Percentiles rank a stretch among this genome's conserved stretches.
phyloP scores from a whole-genome alignment of 2,888 invertebrate genomes.

The Callimorpha dominula region DNA sequence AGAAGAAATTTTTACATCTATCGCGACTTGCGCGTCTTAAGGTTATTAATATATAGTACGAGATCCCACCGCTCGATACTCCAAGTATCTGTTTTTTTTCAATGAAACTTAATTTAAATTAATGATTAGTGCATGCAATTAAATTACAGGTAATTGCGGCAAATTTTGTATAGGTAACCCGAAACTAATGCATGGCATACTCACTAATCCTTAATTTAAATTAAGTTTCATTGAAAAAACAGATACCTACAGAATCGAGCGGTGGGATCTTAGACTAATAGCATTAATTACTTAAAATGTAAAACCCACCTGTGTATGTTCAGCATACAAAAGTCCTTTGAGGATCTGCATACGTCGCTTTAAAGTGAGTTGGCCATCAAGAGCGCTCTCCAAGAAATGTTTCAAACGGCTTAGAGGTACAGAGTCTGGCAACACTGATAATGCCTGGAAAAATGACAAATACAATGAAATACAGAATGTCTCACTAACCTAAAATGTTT shows the following conservation, averaged over 20 bases:
- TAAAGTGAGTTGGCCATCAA: conserved; percentile 91
- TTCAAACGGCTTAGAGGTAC: conserved; percentile 92
- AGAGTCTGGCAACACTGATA: conserved; percentile 93
- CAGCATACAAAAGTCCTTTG: conserved; percentile 94
- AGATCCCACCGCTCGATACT: too few relatives aligned
- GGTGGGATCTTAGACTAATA: too few relatives aligned
- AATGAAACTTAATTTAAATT: too few relatives aligned
- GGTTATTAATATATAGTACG: too few relatives aligned
- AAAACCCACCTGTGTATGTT: conserved; percentile 90
- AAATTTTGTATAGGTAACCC: too few relatives aligned
- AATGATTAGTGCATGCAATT: too few relatives aligned
- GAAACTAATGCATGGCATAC: too few relatives aligned
- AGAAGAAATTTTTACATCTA: not conserved
- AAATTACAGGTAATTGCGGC: too few relatives aligned
- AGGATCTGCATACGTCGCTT: conserved; percentile 92
- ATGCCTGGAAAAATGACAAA: conserved; percentile 77
- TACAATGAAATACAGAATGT: not conserved
- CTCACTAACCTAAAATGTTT: not conserved
- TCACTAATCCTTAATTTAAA: too few relatives aligned
- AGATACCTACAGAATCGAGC: too few relatives aligned
- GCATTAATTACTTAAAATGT: not conserved
- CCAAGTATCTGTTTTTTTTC: too few relatives aligned
- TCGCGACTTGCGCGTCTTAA: not conserved
- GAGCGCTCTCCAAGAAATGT: conserved; percentile 91
- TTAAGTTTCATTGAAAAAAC: too few relatives aligned